A percentile compares a stretch with the other conserved stretches of the same genome.
Evolutionary conservation across 2,113 vertebrate species (phyloP).

Genomic region (Larimichthys crocea): DNA sequence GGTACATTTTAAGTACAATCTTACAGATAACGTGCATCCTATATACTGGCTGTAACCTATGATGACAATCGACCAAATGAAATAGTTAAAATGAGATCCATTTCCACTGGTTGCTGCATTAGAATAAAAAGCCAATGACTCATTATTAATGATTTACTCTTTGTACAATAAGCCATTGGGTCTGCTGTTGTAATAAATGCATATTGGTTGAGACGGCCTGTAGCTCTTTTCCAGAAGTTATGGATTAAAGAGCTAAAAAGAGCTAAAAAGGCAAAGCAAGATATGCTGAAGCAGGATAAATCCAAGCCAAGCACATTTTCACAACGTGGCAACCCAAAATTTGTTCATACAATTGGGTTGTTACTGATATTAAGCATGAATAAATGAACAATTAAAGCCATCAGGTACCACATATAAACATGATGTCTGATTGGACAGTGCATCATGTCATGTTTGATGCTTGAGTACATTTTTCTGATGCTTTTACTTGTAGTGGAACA

Average conservation of each 20-base stretch:
- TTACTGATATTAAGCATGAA: background rate
- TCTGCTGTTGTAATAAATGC: slow-evolving; percentile 14
- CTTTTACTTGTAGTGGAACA: background rate
- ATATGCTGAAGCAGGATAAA: background rate
- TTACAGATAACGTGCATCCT: too few species aligned
- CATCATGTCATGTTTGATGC: background rate
- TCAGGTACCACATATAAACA: background rate
- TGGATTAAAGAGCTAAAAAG: background rate
- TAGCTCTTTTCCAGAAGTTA: slow-evolving; percentile 16
- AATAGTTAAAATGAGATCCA: background rate
- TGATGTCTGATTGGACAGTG: background rate
- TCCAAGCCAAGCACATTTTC: background rate
- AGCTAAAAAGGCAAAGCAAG: background rate
- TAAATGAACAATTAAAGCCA: background rate
- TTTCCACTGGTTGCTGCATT: background rate
- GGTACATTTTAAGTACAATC: too few species aligned
- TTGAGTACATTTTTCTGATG: background rate
- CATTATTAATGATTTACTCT: background rate
- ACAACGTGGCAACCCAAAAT: background rate
- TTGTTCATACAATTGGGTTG: background rate
- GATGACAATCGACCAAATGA: background rate
- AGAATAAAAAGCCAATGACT: slow-evolving; percentile 1
- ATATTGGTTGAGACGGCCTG: background rate
- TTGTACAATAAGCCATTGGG: background rate
- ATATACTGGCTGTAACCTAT: background rate